Base-by-base conservation (phyloP, 2,797 vertebrate species). In the Pipistrellus kuhlii region DNA sequence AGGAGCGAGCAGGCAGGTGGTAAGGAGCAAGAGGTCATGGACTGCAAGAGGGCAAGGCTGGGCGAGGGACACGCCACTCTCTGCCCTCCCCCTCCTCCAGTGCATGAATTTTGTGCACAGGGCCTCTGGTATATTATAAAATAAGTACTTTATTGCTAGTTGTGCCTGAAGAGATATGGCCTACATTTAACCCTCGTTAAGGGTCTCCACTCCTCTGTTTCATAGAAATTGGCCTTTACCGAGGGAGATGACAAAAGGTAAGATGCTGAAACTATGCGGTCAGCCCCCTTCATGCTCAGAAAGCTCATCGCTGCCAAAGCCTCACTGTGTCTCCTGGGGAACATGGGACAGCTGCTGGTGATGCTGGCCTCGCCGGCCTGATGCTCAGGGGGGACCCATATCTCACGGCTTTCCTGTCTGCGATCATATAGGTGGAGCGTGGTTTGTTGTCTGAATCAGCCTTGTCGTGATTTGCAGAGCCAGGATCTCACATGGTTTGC, bases 391-490 rank as follows among this genome's bases (percentile, higher is more conserved):
- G 0, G 38, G 5, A 38, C 38, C 38, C 93, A 76, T 73, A 92
- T 97, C 85, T 95, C 66, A 0, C 59, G 93, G 93, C 92, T 95
- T 68, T 92, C 57, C 96, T 96, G 94, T 91, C 62, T 92, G 3
- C 21, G 77, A 25, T 95, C 92, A 92, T 73, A 10, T 80, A 90
- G 95, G 68, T 15, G 93, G 85, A 92, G 71, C 69, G 35, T 82
- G 96, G 71, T 97, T 97, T 96, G 80, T 95, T 95, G 57, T 97
- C 86, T 95, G 89, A 86, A 91, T 97, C 92, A 95, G 72, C 78
- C 46, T 82, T 82, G 72, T 93, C 72, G 92, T 83, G 96, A 84
- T 96, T 85, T 95, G 95, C 91, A 91, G 93, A 91, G 91, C 95
- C 76, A 91, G 96, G 25, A 14, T 96, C 81, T 94, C 53, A 17